Base-by-base conservation (phyloP, 2,888 invertebrate genomes). In the Branchellion lobata region DNA sequence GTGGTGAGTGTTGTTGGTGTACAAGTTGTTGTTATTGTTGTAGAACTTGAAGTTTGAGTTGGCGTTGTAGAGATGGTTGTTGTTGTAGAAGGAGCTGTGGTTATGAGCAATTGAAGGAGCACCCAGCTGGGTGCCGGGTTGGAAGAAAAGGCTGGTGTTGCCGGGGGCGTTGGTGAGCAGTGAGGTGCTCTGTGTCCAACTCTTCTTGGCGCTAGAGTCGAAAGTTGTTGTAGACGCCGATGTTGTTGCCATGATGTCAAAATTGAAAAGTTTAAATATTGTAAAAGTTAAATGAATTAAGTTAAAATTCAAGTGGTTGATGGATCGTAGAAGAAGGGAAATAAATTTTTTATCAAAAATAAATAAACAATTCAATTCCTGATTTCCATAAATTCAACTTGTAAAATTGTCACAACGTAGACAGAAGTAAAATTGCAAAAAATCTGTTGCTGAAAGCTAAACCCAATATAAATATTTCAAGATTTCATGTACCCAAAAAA, bases 231-330 rank as follows among this genome's bases (percentile, higher is more conserved):
- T 57, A n/a, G 14, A 14, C n/a, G 61, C 21, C 21, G 61, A 57
- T 57, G 61, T 57, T 24, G 61, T 57, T 5, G 61, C 61, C 61
- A 57, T 57, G 21, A n/a, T 57, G 8, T 47, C 18, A 47, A 47
- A 47, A 47, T n/a, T n/a, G n/a, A n/a, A n/a, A 47, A 18, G 8
- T 14, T 47, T 47, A 47, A 47, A 47, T 47, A 47, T 8, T 47
- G 47, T 47, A 47, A 47, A 47, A 14, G 47, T n/a, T n/a, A n/a
- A n/a, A n/a, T n/a, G n/a, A n/a, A 47, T 47, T 18, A 47, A 47
- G 47, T 47, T 47, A 47, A 47, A 57, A 57, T 57, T 57, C 61
- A 57, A 57, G 61, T 57, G 61, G 21, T 57, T n/a, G 61, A 57
- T 24, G 61, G 21, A 57, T 57, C 21, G 61, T 18, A 24, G n/a